phyloP scores from a whole-genome alignment of 2,888 invertebrate genomes.

The Yponomeuta malinellus region DNA sequence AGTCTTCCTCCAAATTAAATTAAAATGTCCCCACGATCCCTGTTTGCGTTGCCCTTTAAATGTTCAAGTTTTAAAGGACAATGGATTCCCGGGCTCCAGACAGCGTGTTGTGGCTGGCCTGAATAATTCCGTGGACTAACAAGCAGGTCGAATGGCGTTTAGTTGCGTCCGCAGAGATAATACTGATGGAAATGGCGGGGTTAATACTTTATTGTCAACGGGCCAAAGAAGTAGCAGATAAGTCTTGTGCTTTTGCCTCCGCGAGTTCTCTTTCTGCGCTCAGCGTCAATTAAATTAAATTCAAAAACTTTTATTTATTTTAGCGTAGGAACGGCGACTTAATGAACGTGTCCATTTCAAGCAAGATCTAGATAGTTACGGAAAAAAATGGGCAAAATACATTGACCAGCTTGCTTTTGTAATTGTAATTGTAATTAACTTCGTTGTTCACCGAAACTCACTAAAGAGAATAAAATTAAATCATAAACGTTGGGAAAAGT shows the following conservation, averaged over 20 bases:
- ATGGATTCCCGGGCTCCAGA: constrained; percentile 7
- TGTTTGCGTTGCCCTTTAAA: constrained; percentile 55
- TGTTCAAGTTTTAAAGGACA: constrained; percentile 53
- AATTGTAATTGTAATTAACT: too few relatives aligned
- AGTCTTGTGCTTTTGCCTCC: neutral
- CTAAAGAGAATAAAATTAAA: too few relatives aligned
- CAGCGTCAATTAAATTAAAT: too few relatives aligned
- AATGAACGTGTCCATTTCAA: too few relatives aligned
- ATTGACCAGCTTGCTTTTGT: too few relatives aligned
- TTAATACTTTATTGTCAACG: neutral
- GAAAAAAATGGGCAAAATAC: too few relatives aligned
- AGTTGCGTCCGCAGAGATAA: neutral
- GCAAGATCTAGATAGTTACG: too few relatives aligned
- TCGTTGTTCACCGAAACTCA: too few relatives aligned
- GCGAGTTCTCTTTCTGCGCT: neutral
- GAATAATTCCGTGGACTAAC: neutral
- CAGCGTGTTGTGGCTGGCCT: neutral
- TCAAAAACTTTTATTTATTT: too few relatives aligned
- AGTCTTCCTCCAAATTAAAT: constrained; percentile 46
- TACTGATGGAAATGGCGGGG: neutral
- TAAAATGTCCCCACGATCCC: constrained; percentile 49
- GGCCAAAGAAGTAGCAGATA: neutral
- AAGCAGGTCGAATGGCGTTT: neutral
- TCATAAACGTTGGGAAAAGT: too few relatives aligned
- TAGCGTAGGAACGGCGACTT: too few relatives aligned